A percentile compares a stretch with the other conserved stretches of the same genome.
phyloP scores from a whole-genome alignment of 2,888 invertebrate species.

The Heterodera filipjevi region DNA sequence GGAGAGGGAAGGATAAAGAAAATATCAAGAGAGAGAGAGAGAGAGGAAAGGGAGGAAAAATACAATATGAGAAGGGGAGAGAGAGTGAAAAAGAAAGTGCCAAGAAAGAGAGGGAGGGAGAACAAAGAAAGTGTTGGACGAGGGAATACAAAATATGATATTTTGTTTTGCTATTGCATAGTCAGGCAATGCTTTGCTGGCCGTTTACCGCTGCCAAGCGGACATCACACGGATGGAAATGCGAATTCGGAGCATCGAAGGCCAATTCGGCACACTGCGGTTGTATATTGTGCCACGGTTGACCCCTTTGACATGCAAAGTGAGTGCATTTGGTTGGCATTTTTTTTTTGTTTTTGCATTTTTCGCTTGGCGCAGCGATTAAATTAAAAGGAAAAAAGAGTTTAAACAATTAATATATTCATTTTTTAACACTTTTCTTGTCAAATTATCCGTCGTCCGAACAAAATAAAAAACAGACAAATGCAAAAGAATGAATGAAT shows the following conservation, averaged over 20 bases:
- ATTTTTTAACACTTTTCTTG: background rate
- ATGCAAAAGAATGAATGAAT: background rate
- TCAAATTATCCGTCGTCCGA: constrained; percentile 1
- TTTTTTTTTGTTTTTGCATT: constrained; percentile 10
- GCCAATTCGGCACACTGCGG: constrained; percentile 77
- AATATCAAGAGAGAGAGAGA: no score
- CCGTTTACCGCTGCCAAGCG: constrained; percentile 89
- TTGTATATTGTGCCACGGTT: constrained; percentile 80
- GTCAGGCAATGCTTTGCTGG: constrained; percentile 77
- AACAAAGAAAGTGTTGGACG: background rate
- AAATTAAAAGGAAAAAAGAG: background rate
- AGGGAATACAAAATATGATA: no score
- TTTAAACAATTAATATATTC: background rate
- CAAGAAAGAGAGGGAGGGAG: no score
- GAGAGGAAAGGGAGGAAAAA: no score
- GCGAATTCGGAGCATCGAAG: constrained; percentile 80
- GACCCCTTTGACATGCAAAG: constrained; percentile 80
- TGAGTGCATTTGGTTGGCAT: constrained; percentile 42
- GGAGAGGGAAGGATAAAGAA: no score
- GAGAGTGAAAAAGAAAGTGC: no score
- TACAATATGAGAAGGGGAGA: no score
- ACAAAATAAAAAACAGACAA: constrained; percentile 19
- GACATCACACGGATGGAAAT: constrained; percentile 87
- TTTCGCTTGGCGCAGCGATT: no score
- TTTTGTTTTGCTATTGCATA: constrained; percentile 58